Base-by-base conservation (phyloP, 2,797 vertebrate genomes). In the Poeciliopsis paucimaculata region DNA sequence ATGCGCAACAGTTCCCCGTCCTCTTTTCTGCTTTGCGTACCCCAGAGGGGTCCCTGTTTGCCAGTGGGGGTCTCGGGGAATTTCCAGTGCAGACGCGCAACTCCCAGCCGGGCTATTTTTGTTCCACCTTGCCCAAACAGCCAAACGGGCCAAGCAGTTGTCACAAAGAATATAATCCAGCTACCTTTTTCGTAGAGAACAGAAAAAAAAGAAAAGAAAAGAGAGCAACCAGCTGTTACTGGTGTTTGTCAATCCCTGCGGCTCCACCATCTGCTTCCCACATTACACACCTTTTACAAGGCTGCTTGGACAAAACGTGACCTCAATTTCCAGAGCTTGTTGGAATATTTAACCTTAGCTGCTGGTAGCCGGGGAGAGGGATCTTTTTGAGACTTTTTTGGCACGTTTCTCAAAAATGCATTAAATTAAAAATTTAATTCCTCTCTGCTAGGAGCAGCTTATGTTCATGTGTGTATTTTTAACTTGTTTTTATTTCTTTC, bases 391-490 rank as follows among this genome's bases (percentile, higher is more conserved):
- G 49, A 9, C 49, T 16, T 51, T 51, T 51, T 51, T 51, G 20
- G 79, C 86, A 94, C 1, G 90, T 92, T 93, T 87, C 86, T 90
- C 90, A 90, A 82, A 91, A 86, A 77, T 73, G 73, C 15, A 47
- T 79, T 90, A 87, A 90, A 90, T 91, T 12, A 90, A 91, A 92
- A 66, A 34, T 90, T 90, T 86, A 80, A 89, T 85, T 78, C 77
- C 55, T 16, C 81, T 41, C 73, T 85, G 90, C 81, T 83, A 49
- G 70, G 81, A 83, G 77, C 78, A 89, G 83, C 81, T 77, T 83
- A 80, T 81, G 36, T 26, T 39, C 18, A 78, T 76, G 5, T 87
- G 36, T 88, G 73, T 88, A 89, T 85, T 91, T 90, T 88, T 90
- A 89, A 84, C 64, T 15, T 16, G 36, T 80, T 81, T 46, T 16